Base-by-base conservation (phyloP, 2,888 invertebrate genomes). In the Orthonevra nobilis region DNA sequence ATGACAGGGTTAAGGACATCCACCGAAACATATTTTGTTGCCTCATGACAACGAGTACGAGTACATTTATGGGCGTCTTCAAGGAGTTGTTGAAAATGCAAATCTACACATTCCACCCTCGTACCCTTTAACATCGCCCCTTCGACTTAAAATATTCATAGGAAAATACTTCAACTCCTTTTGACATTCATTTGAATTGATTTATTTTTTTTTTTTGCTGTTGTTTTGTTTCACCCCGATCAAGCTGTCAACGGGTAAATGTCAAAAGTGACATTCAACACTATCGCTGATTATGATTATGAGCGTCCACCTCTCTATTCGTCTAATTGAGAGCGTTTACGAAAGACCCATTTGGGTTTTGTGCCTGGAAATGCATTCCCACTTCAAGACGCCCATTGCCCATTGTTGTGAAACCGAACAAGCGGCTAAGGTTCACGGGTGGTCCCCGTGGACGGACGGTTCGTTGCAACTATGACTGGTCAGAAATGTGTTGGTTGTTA, bases 41-140 rank as follows among this genome's bases (percentile, higher is more conserved):
- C 61, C 68, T 63, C 44, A 58, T 36, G 52, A 66, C 66, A n/a
- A n/a, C n/a, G n/a, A n/a, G n/a, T n/a, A n/a, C n/a, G n/a, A n/a
- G n/a, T 66, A 77, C 64, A 54, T 77, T 77, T 77, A 72, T 79
- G 79, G 73, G 48, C 60, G 72, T 79, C 68, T 61, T 72, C 73
- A 61, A 79, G 79, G 61, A 72, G 72, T 79, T 73, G 79, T 79
- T 79, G 48, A 79, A 79, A 66, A 73, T 79, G 79, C 79, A 79
- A 79, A 79, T 79, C 58, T 72, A 63, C 63, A 56, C 46, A 66
- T 38, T 60, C 34, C 36, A 20, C 34, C 26, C 20, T 58, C 23
- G 50, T 17, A 58, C 66, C 60, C 79, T 15, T 68, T 38, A 30
- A 20, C 36, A 7, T 1, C 5, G 5, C 30, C 17, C 34, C 44